Percentiles rank a stretch among this genome's conserved stretches.
These are phyloP conservation scores for Calliphora vomitoria DNA, from an alignment of 2,888 invertebrate genomes.

Conservation along the genomic window DNA sequence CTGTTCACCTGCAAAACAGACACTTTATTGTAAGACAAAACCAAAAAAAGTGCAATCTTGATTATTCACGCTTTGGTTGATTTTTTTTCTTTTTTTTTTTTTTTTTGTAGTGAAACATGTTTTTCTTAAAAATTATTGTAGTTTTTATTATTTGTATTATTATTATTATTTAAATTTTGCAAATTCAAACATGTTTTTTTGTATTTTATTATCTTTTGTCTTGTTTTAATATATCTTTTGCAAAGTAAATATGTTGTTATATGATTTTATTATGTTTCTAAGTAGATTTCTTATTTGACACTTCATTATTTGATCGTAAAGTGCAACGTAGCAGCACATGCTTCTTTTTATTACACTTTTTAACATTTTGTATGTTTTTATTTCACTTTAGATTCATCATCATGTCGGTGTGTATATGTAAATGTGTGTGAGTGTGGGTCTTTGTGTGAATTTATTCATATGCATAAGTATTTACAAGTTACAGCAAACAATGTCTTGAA, in stretches of 20 bases:
- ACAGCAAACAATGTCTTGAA: not conserved
- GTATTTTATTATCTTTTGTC: slow-evolving; percentile 10
- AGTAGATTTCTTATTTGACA: slow-evolving; percentile 64
- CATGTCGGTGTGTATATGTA: not conserved
- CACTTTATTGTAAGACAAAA: not conserved
- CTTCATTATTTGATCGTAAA: slow-evolving; percentile 65
- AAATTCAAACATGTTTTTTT: not conserved
- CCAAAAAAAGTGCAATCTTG: no score
- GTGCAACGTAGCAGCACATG: slow-evolving; percentile 50
- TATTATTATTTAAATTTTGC: not conserved
- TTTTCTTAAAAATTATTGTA: slow-evolving; percentile 3
- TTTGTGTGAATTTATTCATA: slow-evolving; percentile 1
- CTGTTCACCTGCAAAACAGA: not conserved
- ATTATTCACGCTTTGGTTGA: no score
- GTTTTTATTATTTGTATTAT: not conserved
- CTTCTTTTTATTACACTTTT: slow-evolving; percentile 34
- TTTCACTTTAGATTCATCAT: slow-evolving; percentile 43
- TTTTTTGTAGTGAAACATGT: not conserved
- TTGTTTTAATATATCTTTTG: not conserved
- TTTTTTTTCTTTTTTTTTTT: not conserved
- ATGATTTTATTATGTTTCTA: slow-evolving; percentile 34
- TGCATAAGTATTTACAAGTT: not conserved
- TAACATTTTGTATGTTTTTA: not conserved
- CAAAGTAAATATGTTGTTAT: not conserved
- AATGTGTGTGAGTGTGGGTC: not conserved